Conservation (phyloP, 1,140 invertebrate genomes). For the Aphis gossypii region DNA sequence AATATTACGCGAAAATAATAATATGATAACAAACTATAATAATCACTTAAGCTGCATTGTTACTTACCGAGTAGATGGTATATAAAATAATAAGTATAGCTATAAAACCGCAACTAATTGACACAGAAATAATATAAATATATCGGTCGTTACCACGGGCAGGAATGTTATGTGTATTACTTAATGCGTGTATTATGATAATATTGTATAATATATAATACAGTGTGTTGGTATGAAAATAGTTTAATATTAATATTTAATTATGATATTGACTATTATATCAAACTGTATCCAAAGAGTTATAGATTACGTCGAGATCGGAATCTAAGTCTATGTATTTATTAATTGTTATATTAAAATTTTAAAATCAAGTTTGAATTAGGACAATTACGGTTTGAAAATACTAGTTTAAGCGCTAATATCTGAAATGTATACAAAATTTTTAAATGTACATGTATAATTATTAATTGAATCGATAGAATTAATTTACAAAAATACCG, state of each 20-base stretch:
- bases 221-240: not conserved
- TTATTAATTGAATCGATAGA: not conserved
- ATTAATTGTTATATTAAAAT: not conserved
- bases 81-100: not conserved
- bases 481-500: not conserved
- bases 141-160: not conserved
- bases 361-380: not conserved
- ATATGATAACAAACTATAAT: not conserved
- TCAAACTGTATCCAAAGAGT: not conserved
- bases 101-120: not conserved
- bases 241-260: not conserved
- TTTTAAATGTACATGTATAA: not conserved
- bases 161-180: not conserved
- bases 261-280: not conserved
- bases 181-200: not conserved
- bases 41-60: not conserved
- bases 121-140: not conserved
- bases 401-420: too few relatives aligned
- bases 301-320: not conserved
- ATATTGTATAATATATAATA: not conserved
- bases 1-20: not conserved
- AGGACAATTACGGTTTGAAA: not conserved
- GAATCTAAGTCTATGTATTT: not conserved
- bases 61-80: not conserved
- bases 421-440: not conserved